Percentiles rank a stretch among this genome's conserved stretches.
Conservation (phyloP, 2,113 vertebrate genomes). For the Serinus canaria region DNA sequence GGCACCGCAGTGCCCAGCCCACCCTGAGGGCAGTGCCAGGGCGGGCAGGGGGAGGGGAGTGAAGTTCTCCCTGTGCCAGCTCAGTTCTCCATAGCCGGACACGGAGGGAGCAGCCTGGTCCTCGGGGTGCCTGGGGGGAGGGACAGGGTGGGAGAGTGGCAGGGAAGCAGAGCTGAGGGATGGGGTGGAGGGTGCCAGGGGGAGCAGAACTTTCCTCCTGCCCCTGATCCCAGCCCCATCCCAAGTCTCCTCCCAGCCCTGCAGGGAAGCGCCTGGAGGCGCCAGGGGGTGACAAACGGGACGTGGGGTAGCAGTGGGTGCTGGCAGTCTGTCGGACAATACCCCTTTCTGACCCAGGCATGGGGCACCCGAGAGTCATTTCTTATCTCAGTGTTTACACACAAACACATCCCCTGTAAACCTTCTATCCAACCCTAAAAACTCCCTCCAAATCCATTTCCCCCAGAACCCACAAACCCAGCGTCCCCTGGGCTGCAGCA, state of each 20-base stretch:
- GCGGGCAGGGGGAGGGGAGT: too few species aligned
- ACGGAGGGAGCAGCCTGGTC: neutral
- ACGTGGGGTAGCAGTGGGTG: fast-evolving
- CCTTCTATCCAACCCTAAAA: neutral
- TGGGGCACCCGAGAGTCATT: neutral
- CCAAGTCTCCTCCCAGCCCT: neutral
- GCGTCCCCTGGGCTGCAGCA: fast-evolving
- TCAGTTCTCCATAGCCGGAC: neutral
- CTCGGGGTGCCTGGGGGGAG: too few species aligned
- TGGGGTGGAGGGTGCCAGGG: too few species aligned
- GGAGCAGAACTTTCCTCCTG: too few species aligned
- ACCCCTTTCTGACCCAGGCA: neutral
- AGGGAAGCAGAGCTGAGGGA: too few species aligned
- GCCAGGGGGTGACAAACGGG: neutral
- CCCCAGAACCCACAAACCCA: neutral
- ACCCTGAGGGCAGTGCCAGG: neutral
- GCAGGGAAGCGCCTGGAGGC: fast-evolving
- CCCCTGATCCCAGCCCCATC: fast-evolving
- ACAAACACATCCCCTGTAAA: neutral
- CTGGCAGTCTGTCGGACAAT: too few species aligned
- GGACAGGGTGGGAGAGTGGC: too few species aligned
- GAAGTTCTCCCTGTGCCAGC: fast-evolving
- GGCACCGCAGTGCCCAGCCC: fast-evolving
- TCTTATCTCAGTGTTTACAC: neutral
- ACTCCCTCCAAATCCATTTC: neutral